Percentiles rank a stretch among this genome's conserved stretches.
Conservation (phyloP, 2,113 vertebrate species). For the Ciconia stormi region DNA sequence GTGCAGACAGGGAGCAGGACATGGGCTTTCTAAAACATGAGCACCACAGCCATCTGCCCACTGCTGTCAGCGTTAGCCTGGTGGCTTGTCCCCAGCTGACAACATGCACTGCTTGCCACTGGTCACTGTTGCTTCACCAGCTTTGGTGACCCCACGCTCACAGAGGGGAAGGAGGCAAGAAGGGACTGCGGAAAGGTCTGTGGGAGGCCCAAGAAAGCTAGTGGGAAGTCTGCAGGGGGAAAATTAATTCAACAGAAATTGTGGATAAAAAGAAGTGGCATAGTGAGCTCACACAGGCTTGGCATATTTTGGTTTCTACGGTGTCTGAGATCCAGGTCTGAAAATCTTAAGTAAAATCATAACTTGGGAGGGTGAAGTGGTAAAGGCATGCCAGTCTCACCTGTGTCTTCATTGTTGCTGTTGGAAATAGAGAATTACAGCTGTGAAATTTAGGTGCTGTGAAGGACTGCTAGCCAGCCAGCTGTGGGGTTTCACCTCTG, state of each 20-base stretch:
- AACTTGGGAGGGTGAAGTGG: not conserved
- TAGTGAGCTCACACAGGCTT: not conserved
- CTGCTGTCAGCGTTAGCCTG: not conserved
- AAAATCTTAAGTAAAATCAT: not conserved
- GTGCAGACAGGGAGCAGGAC: not conserved
- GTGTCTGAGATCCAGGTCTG: not conserved
- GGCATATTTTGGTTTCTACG: not conserved
- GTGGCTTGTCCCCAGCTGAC: not conserved
- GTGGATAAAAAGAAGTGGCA: not conserved
- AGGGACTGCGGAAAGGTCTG: rapidly evolving
- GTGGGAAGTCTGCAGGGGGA: not conserved
- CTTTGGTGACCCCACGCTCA: not conserved
- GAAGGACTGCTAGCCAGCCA: not conserved
- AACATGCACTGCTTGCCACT: not conserved
- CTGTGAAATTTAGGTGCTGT: not conserved
- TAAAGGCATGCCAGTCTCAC: not conserved
- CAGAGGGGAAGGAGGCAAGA: not conserved
- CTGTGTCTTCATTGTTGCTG: not conserved
- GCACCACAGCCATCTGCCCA: rapidly evolving
- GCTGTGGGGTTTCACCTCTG: not conserved
- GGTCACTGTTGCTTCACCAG: not conserved
- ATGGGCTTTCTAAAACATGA: not conserved
- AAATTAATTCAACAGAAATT: not conserved
- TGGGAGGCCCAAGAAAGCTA: not conserved
- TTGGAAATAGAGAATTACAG: not conserved